phyloP scores from a whole-genome alignment of 1,140 invertebrate species.

The Euwallacea similis region DNA sequence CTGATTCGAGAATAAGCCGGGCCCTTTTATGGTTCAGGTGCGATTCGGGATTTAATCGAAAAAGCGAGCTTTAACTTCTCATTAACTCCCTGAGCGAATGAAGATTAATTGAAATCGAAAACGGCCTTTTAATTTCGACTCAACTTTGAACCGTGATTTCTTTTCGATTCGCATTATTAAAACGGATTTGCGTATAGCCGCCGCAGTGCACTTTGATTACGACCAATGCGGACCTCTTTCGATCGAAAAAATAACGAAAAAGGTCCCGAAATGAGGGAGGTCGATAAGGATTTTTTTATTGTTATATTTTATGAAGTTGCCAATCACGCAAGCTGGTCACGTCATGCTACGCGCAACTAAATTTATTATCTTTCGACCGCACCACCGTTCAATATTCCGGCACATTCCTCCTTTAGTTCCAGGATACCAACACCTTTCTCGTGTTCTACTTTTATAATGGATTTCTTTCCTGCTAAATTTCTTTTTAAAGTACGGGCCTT shows the following conservation, averaged over 20 bases:
- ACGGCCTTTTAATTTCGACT: background rate
- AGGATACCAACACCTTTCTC: constrained; percentile 14
- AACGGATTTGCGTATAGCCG: background rate
- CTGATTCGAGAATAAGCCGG: constrained; percentile 26
- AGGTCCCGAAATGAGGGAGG: constrained; percentile 26
- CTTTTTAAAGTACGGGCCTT: too few relatives aligned
- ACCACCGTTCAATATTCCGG: constrained; percentile 25
- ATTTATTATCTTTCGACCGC: constrained; percentile 32
- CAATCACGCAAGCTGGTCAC: constrained; percentile 38
- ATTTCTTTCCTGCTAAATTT: background rate
- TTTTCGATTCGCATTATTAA: background rate
- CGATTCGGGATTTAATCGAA: constrained; percentile 30
- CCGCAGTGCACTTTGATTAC: constrained; percentile 3
- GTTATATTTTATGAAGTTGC: constrained; percentile 36
- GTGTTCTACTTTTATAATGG: constrained; percentile 12
- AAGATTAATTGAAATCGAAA: constrained; percentile 26
- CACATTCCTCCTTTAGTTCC: constrained; percentile 17
- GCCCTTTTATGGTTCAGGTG: constrained; percentile 32
- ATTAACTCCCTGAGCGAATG: constrained; percentile 23
- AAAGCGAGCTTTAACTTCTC: constrained; percentile 29
- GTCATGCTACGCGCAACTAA: constrained; percentile 36
- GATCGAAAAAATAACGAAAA: constrained; percentile 7
- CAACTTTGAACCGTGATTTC: background rate
- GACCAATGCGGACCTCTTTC: constrained; percentile 15
- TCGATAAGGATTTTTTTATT: constrained; percentile 38